phyloP scores from a whole-genome alignment of 2,797 vertebrate species.

The Menidia menidia region DNA sequence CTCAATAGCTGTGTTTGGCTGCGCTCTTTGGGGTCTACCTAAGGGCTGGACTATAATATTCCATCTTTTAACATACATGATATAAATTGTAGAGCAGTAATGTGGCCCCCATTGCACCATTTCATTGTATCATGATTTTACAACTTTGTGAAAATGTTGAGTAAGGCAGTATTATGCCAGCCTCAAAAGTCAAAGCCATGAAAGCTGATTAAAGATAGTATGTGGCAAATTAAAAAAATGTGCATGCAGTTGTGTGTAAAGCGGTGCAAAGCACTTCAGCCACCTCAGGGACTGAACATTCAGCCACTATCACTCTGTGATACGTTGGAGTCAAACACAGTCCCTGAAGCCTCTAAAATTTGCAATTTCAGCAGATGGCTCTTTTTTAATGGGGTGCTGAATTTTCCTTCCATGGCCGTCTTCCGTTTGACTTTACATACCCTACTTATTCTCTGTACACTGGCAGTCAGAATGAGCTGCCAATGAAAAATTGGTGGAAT shows the following conservation, averaged over 20 bases:
- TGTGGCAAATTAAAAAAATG: neutral
- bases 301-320: neutral
- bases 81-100: conserved; percentile 43
- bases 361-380: conserved; percentile 31
- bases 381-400: neutral
- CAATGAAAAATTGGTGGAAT: conserved; percentile 14
- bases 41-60: conserved; percentile 29
- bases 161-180: neutral
- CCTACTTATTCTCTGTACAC: neutral
- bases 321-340: conserved; percentile 5
- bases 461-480: neutral
- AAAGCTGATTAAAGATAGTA: neutral
- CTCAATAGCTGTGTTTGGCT: conserved; percentile 9
- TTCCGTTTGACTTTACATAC: conserved; percentile 6
- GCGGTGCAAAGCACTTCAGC: neutral
- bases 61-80: conserved; percentile 7
- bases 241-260: neutral
- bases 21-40: conserved; percentile 28
- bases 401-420: conserved; percentile 8
- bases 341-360: neutral
- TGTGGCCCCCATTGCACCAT: conserved; percentile 42
- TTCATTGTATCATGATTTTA: conserved; percentile 6
- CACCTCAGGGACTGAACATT: neutral
- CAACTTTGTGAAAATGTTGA: neutral
- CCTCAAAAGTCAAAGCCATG: neutral